Conservation (phyloP, 2,888 invertebrate genomes). For the Vannuccia rotundouncinata region DNA sequence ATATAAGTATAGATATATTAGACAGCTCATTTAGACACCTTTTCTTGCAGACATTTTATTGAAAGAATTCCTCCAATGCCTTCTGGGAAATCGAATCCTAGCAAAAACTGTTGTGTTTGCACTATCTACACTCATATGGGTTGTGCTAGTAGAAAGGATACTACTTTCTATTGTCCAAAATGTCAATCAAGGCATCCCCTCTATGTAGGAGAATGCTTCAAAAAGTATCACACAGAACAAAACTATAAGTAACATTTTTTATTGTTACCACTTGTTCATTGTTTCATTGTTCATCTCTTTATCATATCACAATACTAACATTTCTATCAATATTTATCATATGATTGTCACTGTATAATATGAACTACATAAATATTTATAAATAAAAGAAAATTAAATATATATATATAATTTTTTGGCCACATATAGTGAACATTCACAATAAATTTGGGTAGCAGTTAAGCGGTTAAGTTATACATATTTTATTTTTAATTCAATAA, state of each 20-base stretch:
- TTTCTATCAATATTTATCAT: neutral
- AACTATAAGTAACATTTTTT: neutral
- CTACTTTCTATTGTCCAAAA: neutral
- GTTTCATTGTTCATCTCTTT: neutral
- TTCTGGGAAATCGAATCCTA: neutral
- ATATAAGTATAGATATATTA: neutral
- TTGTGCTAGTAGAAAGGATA: neutral
- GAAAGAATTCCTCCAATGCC: neutral
- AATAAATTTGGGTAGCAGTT: neutral
- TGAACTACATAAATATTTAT: slow-evolving; percentile 9
- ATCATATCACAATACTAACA: neutral
- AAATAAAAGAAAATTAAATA: neutral
- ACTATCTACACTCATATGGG: neutral
- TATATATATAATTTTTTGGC: neutral
- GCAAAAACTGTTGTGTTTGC: slow-evolving; percentile 3
- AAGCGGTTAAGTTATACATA: no score
- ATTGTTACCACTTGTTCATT: no score
- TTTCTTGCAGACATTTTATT: neutral
- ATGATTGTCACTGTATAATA: neutral
- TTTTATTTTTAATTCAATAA: no score
- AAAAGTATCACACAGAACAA: neutral
- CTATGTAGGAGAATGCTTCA: neutral
- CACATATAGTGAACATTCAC: neutral
- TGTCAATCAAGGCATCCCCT: neutral
- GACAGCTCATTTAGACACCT: neutral